phyloP scores from a whole-genome alignment of 2,797 vertebrate species.

The Enteromius treurensis region DNA sequence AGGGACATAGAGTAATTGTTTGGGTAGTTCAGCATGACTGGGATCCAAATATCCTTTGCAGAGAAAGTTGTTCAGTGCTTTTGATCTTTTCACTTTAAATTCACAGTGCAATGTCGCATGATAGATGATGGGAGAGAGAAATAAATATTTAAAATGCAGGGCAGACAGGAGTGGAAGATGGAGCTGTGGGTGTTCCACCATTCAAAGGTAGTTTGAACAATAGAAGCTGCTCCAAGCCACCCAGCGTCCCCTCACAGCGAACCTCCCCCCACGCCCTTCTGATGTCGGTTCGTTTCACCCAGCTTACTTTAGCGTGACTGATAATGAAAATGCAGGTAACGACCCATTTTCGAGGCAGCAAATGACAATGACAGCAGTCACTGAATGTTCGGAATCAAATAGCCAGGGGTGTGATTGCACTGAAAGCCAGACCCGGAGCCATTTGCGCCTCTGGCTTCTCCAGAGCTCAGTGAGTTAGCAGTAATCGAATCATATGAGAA shows the following conservation, averaged over 20 bases:
- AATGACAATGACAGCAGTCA: conserved; percentile 53
- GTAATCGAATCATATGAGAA: conserved; percentile 68
- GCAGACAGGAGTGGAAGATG: conserved; percentile 31
- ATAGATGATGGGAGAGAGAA: conserved; percentile 54
- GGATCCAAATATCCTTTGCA: conserved; percentile 37
- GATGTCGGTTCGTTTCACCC: conserved; percentile 28
- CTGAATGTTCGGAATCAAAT: conserved; percentile 56
- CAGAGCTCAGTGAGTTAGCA: conserved; percentile 64
- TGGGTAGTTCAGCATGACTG: conserved; percentile 5
- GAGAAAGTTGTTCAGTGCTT: conserved; percentile 47
- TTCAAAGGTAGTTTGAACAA: conserved; percentile 33
- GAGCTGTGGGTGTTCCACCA: conserved; percentile 33
- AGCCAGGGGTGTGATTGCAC: conserved; percentile 43
- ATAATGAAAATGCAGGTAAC: conserved; percentile 47
- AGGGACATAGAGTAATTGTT: conserved; percentile 24
- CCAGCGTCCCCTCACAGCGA: neutral
- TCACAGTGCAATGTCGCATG: conserved; percentile 38
- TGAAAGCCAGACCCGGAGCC: conserved; percentile 57
- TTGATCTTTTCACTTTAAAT: conserved; percentile 55
- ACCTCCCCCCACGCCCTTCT: neutral
- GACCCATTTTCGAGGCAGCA: conserved; percentile 27
- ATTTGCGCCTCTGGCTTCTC: conserved; percentile 64
- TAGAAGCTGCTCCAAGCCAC: conserved; percentile 21
- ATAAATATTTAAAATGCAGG: conserved; percentile 66
- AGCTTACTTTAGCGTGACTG: conserved; percentile 43